These are phyloP conservation scores for Cataglyphis hispanica DNA, from an alignment of 1,140 invertebrate species.

Conservation along the genomic window DNA sequence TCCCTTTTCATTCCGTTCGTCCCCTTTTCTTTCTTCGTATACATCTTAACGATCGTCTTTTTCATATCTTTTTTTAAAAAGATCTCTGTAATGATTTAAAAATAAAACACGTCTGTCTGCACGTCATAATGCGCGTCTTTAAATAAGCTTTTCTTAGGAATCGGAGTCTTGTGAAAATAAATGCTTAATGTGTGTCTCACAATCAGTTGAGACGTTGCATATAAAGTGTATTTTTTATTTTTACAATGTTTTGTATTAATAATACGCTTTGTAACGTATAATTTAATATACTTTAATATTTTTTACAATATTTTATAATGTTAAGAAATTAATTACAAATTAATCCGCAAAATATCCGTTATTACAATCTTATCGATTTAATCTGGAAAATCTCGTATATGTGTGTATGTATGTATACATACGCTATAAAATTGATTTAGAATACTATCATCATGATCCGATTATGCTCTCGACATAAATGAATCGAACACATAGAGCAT, in stretches of 20 bases:
- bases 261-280: background rate
- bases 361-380: background rate
- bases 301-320: background rate
- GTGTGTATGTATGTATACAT: too few relatives aligned
- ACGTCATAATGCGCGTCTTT: background rate
- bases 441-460: background rate
- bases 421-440: conserved; percentile 10
- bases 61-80: background rate
- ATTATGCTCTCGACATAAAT: background rate
- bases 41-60: background rate
- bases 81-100: conserved; percentile 16
- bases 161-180: background rate
- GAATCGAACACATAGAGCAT: background rate
- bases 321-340: background rate
- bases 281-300: background rate
- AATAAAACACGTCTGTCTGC: background rate
- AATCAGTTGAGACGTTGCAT: background rate
- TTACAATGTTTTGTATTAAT: background rate
- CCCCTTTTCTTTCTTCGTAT: background rate
- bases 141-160: background rate
- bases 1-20: background rate
- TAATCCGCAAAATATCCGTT: background rate
- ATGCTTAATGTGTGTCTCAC: background rate
- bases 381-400: background rate
- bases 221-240: background rate